Conservation (phyloP, 2,888 invertebrate genomes). For the Cerastoderma edule region DNA sequence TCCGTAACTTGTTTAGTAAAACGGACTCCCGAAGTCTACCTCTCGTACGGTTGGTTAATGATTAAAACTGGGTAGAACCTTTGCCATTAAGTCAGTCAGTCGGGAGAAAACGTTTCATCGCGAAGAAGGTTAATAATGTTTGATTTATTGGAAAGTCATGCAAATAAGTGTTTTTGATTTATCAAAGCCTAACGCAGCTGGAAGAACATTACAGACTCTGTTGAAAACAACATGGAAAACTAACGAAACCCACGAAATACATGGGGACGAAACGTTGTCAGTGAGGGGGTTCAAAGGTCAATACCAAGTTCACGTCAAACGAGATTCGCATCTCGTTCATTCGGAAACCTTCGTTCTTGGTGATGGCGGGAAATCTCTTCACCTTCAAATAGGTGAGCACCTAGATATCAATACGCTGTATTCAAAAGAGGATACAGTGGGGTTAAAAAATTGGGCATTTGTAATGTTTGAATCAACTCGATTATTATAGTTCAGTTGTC, state of each 20-base stretch:
- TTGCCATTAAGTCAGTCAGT: no score
- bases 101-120: background rate
- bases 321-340: conserved; percentile 4
- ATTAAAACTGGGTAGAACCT: no score
- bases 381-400: conserved; percentile 19
- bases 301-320: conserved; percentile 58
- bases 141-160: background rate
- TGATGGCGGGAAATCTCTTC: conserved; percentile 17
- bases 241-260: conserved; percentile 35
- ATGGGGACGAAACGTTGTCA: conserved; percentile 25
- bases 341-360: conserved; percentile 16
- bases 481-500: no score
- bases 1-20: background rate
- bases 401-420: background rate
- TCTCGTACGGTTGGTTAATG: no score
- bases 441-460: no score
- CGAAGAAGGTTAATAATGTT: background rate
- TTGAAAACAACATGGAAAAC: conserved; percentile 65
- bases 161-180: background rate
- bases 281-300: conserved; percentile 66
- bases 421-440: no score
- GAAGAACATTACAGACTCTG: conserved; percentile 59
- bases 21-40: no score
- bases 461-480: no score
- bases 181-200: conserved; percentile 65